Conservation (phyloP, 2,797 vertebrate genomes). For the Melanotaenia maccullochi region DNA sequence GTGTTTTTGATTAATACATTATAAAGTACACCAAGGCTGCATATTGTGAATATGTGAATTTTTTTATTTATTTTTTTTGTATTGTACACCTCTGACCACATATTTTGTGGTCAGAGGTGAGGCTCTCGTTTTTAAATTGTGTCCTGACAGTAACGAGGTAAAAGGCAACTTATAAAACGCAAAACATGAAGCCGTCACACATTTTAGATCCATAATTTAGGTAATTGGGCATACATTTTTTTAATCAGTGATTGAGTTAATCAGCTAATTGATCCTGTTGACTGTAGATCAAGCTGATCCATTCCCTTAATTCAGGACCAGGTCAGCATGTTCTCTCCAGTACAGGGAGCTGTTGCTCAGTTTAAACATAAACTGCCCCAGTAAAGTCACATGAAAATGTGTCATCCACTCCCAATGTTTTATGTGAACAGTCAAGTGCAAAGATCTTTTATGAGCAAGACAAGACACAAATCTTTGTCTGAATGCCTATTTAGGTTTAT, state of each 20-base stretch:
- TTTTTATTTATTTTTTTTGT: too few species aligned
- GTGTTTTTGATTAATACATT: background rate
- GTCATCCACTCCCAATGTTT: conserved; percentile 11
- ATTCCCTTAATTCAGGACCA: background rate
- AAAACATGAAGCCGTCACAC: background rate
- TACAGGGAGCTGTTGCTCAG: conserved; percentile 8
- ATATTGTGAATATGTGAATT: too few species aligned
- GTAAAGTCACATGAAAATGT: conserved; percentile 29
- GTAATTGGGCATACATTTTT: background rate
- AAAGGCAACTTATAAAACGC: background rate
- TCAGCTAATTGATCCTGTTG: background rate
- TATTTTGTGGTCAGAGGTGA: background rate
- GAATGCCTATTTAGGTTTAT: background rate
- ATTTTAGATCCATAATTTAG: background rate
- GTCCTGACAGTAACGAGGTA: background rate
- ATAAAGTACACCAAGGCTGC: too few species aligned
- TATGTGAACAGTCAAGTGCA: background rate
- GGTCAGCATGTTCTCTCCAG: background rate
- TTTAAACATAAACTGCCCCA: background rate
- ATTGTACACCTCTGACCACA: too few species aligned
- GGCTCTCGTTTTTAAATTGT: background rate
- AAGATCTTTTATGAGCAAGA: background rate
- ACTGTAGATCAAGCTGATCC: background rate
- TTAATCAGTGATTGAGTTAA: background rate
- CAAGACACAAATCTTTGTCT: background rate